Evolutionary conservation across 2,888 invertebrate genomes (phyloP).

Genomic region (Bellardia bayeri): DNA sequence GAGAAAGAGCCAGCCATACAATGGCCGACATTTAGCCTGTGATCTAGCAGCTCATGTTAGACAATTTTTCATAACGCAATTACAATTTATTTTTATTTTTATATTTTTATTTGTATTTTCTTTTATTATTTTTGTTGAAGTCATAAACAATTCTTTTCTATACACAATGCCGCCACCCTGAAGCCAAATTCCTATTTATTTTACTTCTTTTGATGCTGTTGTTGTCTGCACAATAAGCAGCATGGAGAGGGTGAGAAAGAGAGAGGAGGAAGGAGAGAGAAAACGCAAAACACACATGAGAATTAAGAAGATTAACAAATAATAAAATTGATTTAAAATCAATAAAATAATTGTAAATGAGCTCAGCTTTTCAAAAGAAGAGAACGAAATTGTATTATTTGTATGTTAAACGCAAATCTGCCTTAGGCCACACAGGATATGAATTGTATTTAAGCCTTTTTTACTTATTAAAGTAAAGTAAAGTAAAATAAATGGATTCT

Average conservation of each 20-base stretch:
- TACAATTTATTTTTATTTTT: not conserved
- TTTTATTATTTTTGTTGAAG: constrained; percentile 27
- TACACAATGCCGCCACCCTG: constrained; percentile 71
- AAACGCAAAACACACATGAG: constrained; percentile 12
- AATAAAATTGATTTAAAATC: constrained; percentile 61
- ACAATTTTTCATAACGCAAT: constrained; percentile 39
- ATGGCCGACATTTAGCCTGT: constrained; percentile 41
- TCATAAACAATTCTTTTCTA: constrained; percentile 59
- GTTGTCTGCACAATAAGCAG: constrained; percentile 5
- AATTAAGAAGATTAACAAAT: constrained; percentile 57
- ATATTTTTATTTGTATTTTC: not conserved
- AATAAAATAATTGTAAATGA: constrained; percentile 48
- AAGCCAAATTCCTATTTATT: constrained; percentile 61
- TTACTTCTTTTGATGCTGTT: constrained; percentile 19
- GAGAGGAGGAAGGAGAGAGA: not conserved
- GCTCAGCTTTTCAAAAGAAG: constrained; percentile 5
- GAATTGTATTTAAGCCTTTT: constrained; percentile 58
- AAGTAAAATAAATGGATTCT: too few species aligned
- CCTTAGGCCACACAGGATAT: constrained; percentile 69
- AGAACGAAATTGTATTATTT: constrained; percentile 21
- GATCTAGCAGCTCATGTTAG: constrained; percentile 9
- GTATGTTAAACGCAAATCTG: constrained; percentile 25
- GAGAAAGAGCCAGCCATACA: not conserved
- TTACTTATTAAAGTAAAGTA: not conserved
- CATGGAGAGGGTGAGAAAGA: not conserved